A percentile compares a stretch with the other conserved stretches of the same genome.
These are phyloP conservation scores for Microplitis mediator DNA, from an alignment of 1,140 invertebrate species.

Conservation along the genomic window DNA sequence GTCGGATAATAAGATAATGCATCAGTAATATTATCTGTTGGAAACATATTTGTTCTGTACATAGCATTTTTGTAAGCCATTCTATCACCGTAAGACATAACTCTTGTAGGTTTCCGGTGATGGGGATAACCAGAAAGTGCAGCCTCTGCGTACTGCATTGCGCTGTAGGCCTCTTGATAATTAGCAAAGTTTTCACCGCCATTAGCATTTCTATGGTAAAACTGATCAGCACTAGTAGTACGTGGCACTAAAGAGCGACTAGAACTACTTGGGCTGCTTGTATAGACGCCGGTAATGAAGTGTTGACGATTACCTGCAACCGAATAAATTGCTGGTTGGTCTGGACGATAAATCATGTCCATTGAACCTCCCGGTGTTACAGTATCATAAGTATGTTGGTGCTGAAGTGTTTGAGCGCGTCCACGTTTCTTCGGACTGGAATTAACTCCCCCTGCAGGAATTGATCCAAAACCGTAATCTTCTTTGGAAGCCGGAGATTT, in stretches of 20 bases:
- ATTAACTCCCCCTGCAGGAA: constrained; percentile 35
- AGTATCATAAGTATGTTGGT: constrained; percentile 43
- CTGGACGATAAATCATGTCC: constrained; percentile 67
- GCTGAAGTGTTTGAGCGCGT: constrained; percentile 47
- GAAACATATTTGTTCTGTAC: constrained; percentile 63
- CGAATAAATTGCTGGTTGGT: constrained; percentile 76
- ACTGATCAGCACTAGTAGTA: constrained; percentile 61
- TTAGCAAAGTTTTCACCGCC: constrained; percentile 72
- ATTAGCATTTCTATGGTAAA: constrained; percentile 52
- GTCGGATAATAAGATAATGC: constrained; percentile 78
- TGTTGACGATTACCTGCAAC: constrained; percentile 74
- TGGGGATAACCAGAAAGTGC: constrained; percentile 52
- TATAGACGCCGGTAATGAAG: constrained; percentile 74
- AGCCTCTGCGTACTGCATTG: constrained; percentile 47
- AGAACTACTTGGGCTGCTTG: constrained; percentile 60
- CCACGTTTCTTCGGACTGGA: constrained; percentile 53
- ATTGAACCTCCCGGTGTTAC: constrained; percentile 37
- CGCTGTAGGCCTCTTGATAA: constrained; percentile 51
- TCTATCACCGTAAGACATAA: constrained; percentile 60
- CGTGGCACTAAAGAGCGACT: constrained; percentile 64
- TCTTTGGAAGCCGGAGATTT: constrained; percentile 51
- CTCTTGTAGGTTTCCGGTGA: constrained; percentile 60
- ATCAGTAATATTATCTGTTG: constrained; percentile 75
- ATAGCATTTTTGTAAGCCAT: constrained; percentile 63
- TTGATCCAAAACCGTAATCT: constrained; percentile 49